Evolutionary conservation across 2,888 invertebrate species (phyloP), one percentile per base, ranked within the genome.

Genomic region (Leptinotarsa juncta): DNA sequence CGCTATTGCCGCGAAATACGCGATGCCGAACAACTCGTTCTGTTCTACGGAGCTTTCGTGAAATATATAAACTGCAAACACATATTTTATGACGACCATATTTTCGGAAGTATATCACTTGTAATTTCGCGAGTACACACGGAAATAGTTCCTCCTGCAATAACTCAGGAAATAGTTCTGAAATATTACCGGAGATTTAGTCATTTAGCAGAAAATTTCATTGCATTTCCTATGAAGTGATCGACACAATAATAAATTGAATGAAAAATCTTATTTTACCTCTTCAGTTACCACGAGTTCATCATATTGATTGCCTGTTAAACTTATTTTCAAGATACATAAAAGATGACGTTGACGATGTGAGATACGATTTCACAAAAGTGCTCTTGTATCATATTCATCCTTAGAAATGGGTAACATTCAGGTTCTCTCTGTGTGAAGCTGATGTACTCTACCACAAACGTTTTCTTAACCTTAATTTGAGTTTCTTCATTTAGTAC

Each of bases 1-100:
- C 72, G 57, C 69, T 57, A 69, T 69, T 20, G 69, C 66, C 55
- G 53, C 26, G 62, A 75, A 72, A 74, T 74, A 69, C 74, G 66
- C 67, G 69, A 66, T 70, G 67, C 70, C 66, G 48, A 72, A 72
- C 53, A 66, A 74, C 62, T 67, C 67, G 50, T 65, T 72, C 48
- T 48, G 68, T 69, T 51, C 51, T 65, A 55, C 57, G 49, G 60
- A 69, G 69, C 26, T 55, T 42, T 57, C 16, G 57, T 32, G 57
- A 69, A 69, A 69, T 60, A 67, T 49, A 50, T 67, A 26, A 62
- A 50, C 69, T 55, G 69, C 69, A 69, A 69, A 69, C 42, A 69
- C 60, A 69, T 57, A 57, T 69, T 69, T 69, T 57, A 48, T 12
- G 69, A 57, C 57, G 69, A 60, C 42, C 60, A 48, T 69, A 69